Conservation (phyloP, 53 echinoderm and acorn worm genomes). For the Temnopleurus reevesii region DNA sequence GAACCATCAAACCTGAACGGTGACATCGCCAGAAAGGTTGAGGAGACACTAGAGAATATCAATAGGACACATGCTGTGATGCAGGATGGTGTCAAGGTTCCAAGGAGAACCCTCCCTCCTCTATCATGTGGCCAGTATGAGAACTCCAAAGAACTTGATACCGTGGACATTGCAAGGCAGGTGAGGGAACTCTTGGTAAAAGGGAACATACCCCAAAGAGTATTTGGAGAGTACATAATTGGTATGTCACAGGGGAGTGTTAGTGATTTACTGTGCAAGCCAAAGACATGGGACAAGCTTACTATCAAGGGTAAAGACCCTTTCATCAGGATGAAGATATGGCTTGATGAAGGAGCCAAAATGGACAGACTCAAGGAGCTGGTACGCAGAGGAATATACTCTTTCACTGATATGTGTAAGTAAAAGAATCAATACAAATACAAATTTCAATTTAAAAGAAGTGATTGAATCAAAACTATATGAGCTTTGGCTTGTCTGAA, state of each 20-base stretch:
- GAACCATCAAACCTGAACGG: neutral
- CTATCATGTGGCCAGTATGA: conserved; percentile 79
- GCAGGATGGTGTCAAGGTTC: conserved; percentile 18
- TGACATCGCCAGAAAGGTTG: conserved; percentile 50
- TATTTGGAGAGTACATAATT: conserved; percentile 92
- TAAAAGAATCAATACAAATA: too few relatives aligned
- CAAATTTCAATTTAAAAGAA: too few relatives aligned
- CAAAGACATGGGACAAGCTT: conserved; percentile 90
- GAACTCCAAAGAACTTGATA: conserved; percentile 76
- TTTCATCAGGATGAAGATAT: conserved; percentile 93
- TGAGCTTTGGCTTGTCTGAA: too few relatives aligned
- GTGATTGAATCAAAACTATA: too few relatives aligned
- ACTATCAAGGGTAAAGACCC: conserved; percentile 93
- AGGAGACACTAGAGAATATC: conserved; percentile 57
- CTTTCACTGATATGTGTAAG: conserved; percentile 44
- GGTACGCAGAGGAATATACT: conserved; percentile 74
- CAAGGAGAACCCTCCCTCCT: conserved; percentile 61
- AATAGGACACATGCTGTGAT: conserved; percentile 45
- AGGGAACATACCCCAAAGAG: conserved; percentile 87
- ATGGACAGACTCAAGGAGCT: conserved; percentile 78
- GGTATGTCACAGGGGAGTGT: conserved; percentile 98
- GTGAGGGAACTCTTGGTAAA: conserved; percentile 78
- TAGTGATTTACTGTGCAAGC: conserved; percentile 91
- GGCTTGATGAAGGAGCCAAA: conserved; percentile 81
- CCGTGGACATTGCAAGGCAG: conserved; percentile 81